Evolutionary conservation across 2,888 invertebrate genomes (phyloP).

Genomic region (Dicranocentrus wangi): DNA sequence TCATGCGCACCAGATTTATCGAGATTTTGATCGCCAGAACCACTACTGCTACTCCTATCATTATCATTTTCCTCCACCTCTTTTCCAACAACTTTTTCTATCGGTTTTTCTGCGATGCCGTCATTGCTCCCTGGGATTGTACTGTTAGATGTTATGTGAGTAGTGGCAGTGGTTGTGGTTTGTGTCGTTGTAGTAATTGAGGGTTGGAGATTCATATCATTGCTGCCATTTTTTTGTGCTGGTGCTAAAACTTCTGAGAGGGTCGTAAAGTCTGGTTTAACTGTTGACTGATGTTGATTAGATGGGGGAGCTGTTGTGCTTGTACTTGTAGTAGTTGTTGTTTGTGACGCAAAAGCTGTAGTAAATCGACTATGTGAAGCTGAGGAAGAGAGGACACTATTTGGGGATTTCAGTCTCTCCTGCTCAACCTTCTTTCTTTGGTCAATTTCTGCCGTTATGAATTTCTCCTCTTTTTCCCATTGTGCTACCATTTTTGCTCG

Average conservation of each 20-base stretch:
- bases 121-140: constrained; percentile 3
- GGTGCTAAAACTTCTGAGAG: not conserved
- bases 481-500: constrained; percentile 69
- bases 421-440: constrained; percentile 6
- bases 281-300: not conserved
- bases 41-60: not conserved
- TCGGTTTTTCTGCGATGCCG: not conserved
- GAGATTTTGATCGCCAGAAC: not conserved
- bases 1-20: not conserved
- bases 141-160: constrained; percentile 2
- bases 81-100: not conserved
- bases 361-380: constrained; percentile 8
- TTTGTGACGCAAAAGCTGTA: constrained; percentile 7
- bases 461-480: constrained; percentile 58
- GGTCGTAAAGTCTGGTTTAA: not conserved
- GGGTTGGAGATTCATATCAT: not conserved
- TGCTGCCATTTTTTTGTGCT: not conserved
- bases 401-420: constrained; percentile 1
- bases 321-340: not conserved
- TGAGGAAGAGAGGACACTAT: constrained; percentile 42
- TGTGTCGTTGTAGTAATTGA: not conserved
- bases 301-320: not conserved
- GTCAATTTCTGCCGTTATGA: constrained; percentile 13
- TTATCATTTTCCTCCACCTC: not conserved
- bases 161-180: not conserved